Evolutionary conservation across 2,797 vertebrate genomes (phyloP), one percentile per base, ranked within the genome.

Genomic region (Urocyon cinereoargenteus): DNA sequence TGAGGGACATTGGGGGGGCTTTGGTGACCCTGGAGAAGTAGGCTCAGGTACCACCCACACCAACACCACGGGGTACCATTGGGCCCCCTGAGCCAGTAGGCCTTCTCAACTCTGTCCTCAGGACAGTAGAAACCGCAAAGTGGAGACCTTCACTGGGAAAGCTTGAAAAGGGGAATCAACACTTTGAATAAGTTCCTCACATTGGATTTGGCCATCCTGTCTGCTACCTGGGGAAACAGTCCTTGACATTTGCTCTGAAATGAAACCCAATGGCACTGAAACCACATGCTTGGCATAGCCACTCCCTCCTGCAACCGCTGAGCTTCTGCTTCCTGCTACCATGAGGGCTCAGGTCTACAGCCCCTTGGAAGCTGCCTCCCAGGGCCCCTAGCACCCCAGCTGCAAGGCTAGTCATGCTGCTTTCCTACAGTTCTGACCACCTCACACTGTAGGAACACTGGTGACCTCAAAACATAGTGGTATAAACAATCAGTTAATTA

Each of bases 341-440:
- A 13, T 5, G 0, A 1, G 18, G 64, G 14, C 22, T 26, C 2
- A 5, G n/a, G 49, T 28, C 49, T 15, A 3, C 0, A 36, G 15
- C 2, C 15, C 28, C 55, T 15, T 2, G 6, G 49, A 3, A 57
- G 6, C 31, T 34, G 34, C 21, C 31, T 45, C 59, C 68, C 15
- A 15, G 34, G 34, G 57, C 57, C 10, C 5, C 14, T 45, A 14
- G 9, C 1, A 1, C 13, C 21, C 59, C 16, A 16, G 28, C 6
- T 45, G 7, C 62, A 4, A 3, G 18, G 26, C 53, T 51, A n/a
- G 31, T 14, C 34, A 28, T 7, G 15, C 11, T 6, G n/a, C 49
- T 31, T 31, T 12, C 15, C 13, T 5, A 19, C 24, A 19, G 14
- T 24, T 55, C 21, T 31, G 34, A 36, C 28, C 51, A n/a, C 72